Base-by-base conservation (phyloP, 2,888 invertebrate species). In the Harpalus rubripes region DNA sequence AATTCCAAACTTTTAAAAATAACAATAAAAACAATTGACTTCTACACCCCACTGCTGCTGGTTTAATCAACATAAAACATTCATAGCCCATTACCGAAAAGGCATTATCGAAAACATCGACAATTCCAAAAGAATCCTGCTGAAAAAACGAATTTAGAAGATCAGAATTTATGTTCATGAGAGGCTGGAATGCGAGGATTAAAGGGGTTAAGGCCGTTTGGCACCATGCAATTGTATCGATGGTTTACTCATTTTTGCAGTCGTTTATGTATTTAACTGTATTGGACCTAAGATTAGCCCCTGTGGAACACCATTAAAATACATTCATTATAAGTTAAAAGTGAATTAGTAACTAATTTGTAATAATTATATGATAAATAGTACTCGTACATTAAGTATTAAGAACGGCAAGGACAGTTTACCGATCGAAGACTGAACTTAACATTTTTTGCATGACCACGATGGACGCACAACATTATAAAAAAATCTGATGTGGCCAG, bases 41-140 rank as follows among this genome's bases (percentile, higher is more conserved):
- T 44, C 68, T 39, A 44, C 44, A 41, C 68, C 68, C 68, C 68
- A 41, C 68, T 39, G 32, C 68, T 68, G 65, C 68, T 68, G 63
- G 63, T 68, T 74, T 74, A 74, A 74, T 78, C 78, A 58, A 78
- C 78, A 78, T 78, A 58, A 78, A 78, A 56, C 78, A 78, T 78
- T 56, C 26, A 78, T 78, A 78, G 78, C 58, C 78, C 56, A 78
- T 78, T 78, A 78, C 56, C 78, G 44, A 56, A 78, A 56, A 22
- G 58, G 78, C 78, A 78, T 78, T 78, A 78, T 78, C 78, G 78
- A 58, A 32, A 74, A 76, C 76, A 76, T 76, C 56, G 68, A 76
- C 76, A 78, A 78, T 18, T 58, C 58, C 56, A 15, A 41, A 74
- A 74, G 44, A 74, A 72, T 74, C 44, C 72, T 74, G 72, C 18